These are phyloP conservation scores for Lacerta bilineata DNA, from an alignment of 2,797 vertebrate genomes.

Conservation along the genomic window DNA sequence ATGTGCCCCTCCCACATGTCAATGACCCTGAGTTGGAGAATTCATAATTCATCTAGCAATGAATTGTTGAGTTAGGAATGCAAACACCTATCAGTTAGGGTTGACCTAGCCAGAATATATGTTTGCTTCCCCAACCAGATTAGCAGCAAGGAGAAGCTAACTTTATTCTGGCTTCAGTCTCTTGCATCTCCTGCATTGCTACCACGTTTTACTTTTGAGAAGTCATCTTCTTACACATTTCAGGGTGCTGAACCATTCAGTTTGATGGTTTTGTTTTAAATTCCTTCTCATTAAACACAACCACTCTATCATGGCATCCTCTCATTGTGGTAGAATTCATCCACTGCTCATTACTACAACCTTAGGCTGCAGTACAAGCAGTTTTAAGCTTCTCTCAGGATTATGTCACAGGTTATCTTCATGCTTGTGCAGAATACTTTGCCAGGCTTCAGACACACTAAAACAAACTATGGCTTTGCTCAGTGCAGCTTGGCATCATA, in stretches of 20 bases:
- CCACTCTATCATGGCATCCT: not conserved
- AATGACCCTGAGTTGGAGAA: not conserved
- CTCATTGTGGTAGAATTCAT: not conserved
- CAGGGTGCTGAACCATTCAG: not conserved
- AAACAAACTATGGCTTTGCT: too few relatives aligned
- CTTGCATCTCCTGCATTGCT: too few relatives aligned
- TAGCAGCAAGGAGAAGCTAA: not conserved
- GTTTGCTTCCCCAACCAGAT: not conserved
- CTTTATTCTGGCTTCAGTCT: too few relatives aligned
- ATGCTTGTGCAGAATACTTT: not conserved
- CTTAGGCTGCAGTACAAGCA: not conserved
- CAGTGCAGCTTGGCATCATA: too few relatives aligned
- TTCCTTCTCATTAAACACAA: not conserved
- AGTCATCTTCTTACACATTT: not conserved
- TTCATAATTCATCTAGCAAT: not conserved
- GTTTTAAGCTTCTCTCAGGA: not conserved
- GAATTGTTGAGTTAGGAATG: not conserved
- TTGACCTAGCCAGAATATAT: not conserved
- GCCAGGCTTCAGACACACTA: too few relatives aligned
- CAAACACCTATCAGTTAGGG: not conserved
- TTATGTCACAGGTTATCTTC: not conserved
- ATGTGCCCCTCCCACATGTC: not conserved
- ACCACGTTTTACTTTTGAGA: too few relatives aligned
- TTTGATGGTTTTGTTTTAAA: not conserved
- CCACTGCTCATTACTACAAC: not conserved